Evolutionary conservation across 2,113 vertebrate genomes (phyloP), one percentile per base, ranked within the genome.

Genomic region (Oenanthe melanoleuca): DNA sequence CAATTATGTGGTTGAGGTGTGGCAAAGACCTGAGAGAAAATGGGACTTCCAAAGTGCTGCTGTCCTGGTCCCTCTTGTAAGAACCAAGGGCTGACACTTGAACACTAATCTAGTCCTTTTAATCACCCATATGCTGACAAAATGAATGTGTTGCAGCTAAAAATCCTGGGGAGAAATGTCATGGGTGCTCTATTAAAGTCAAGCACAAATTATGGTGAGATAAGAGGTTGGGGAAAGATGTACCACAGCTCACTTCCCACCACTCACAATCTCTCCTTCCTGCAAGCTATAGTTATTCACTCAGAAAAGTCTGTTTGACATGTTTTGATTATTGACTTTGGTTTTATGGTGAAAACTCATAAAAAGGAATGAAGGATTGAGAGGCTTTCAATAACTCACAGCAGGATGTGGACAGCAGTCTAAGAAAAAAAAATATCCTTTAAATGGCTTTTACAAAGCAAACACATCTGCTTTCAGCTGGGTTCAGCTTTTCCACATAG

Each of bases 221-320:
- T 37, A 17, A 0, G 0, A 57, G 28, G 12, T 0, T 52, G 12
- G 25, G 5, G 11, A 12, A 37, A 45, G 38, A 80, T 40, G 56
- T n/a, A 22, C 7, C 65, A 29, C 15, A 18, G 34, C 28, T 73
- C 19, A 10, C 31, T 80, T 81, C 56, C 56, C 19, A 31, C 29
- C 45, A 11, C 13, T 73, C 56, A 20, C 34, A 14, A 14, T 25
- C 9, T 44, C 50, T 72, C 64, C 50, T 42, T 63, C 28, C 57
- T 85, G 34, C 20, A 53, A 42, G 21, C 47, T 63, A 28, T 63
- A 73, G 11, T 59, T 79, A 29, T 50, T 71, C 49, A 25, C 44
- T 66, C 18, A 37, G 52, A 18, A 60, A 63, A 55, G 24, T n/a
- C 25, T 42, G n/a, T 80, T 80, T 83, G 69, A 28, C 8, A 0